Conservation (phyloP, 1,140 invertebrate genomes). For the Lordiphosa collinella region DNA sequence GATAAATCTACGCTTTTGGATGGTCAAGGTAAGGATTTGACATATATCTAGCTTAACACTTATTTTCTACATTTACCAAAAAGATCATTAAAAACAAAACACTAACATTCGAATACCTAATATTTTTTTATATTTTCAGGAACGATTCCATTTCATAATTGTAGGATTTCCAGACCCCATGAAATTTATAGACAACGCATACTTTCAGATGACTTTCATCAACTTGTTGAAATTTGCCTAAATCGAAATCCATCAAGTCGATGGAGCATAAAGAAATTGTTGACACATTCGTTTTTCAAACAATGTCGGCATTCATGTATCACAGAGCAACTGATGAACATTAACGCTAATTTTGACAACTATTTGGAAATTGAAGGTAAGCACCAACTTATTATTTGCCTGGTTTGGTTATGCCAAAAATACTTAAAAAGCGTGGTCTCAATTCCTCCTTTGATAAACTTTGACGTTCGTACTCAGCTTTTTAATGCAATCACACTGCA, state of each 20-base stretch:
- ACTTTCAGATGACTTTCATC: conserved; percentile 88
- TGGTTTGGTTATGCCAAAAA: too few species aligned
- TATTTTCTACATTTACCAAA: too few species aligned
- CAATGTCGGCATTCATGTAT: conserved; percentile 79
- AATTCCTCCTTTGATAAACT: too few species aligned
- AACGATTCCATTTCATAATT: conserved; percentile 39
- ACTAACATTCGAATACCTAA: background rate
- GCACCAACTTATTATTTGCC: too few species aligned
- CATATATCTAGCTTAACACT: too few species aligned
- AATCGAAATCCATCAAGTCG: conserved; percentile 82
- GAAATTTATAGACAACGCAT: conserved; percentile 81
- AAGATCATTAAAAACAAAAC: conserved; percentile 1
- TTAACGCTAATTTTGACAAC: conserved; percentile 5
- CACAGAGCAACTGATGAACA: conserved; percentile 34
- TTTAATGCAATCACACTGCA: too few species aligned
- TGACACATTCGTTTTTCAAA: conserved; percentile 89
- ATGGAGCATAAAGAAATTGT: conserved; percentile 84
- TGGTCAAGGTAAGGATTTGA: conserved; percentile 33
- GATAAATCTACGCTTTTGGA: conserved; percentile 85
- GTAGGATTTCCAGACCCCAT: conserved; percentile 44
- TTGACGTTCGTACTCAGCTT: too few species aligned
- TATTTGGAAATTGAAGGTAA: background rate
- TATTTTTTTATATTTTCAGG: conserved; percentile 24
- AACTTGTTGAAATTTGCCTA: conserved; percentile 85
- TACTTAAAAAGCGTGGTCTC: too few species aligned